Evolutionary conservation across 92 coral and sea anemone species (phyloP).

Genomic region (Umimayanthus kanabou): DNA sequence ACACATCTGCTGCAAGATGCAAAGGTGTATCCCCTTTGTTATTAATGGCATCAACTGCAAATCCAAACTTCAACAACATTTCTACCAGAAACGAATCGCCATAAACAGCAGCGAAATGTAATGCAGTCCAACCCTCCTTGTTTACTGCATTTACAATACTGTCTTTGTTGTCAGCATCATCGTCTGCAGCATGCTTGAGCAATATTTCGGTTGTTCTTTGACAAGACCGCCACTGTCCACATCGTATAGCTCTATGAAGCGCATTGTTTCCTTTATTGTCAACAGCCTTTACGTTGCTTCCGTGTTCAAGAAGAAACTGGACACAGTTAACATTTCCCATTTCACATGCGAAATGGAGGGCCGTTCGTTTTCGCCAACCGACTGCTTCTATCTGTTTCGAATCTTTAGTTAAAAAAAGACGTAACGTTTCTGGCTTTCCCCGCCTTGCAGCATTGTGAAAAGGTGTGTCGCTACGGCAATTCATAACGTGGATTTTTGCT

Average conservation of each 20-base stretch:
- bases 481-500: neutral
- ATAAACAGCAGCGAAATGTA: neutral
- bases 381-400: neutral
- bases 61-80: neutral
- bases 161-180: neutral
- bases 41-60: slow-evolving; percentile 4
- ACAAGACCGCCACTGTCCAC: neutral
- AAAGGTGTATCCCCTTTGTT: neutral
- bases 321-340: neutral
- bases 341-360: neutral
- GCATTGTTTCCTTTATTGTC: slow-evolving; percentile 4
- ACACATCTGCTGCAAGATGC: neutral
- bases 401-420: neutral
- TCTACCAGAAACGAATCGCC: neutral
- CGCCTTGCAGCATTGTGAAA: neutral
- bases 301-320: slow-evolving; percentile 16
- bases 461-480: neutral
- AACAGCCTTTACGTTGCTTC: neutral
- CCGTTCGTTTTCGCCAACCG: neutral
- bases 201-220: neutral
- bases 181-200: neutral
- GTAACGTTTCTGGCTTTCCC: slow-evolving; percentile 18
- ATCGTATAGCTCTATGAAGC: neutral
- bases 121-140: too few relatives aligned
- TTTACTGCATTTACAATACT: too few relatives aligned